Evolutionary conservation across 2,888 invertebrate species (phyloP), one percentile per base, ranked within the genome.

Genomic region (Cephus spinipes): DNA sequence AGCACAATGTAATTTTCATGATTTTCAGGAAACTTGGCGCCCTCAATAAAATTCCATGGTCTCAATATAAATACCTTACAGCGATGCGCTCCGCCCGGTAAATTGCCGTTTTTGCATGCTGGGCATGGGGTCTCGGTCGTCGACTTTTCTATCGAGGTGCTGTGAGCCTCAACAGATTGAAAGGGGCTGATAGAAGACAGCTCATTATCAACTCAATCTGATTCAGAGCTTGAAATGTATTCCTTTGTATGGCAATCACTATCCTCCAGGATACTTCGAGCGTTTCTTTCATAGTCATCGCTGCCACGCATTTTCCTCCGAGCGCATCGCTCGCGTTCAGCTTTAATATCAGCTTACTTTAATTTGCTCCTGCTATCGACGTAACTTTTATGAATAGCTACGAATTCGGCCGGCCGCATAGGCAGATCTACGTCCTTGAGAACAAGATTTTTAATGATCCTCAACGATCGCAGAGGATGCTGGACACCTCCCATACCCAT

Each of bases 401-500:
- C 33, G 33, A 33, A 33, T 33, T 33, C 33, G 76, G 77, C 55
- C 30, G 55, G 33, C 75, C 36, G 23, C 76, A 79, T 4, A 55
- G 55, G n/a, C 76, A 34, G 55, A 12, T 73, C 31, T 40, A 36
- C 34, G 12, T 73, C 78, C 69, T 78, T 73, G 1, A 76, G 73
- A 12, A 78, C 15, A 33, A 76, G 78, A 69, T 78, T 78, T 76
- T 78, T 73, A 23, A 78, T 76, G 12, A 73, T 69, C 1, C 78
- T 79, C 77, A 9, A 74, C 79, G 69, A 68, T 36, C 15, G 79
- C 79, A 74, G 55, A 71, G 23, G 79, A 79, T 31, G 76, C 69
- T 12, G 79, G 74, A 73, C 76, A 76, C 40, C 77, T 69, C 9
- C 79, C 79, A 55, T 74, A 77, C 23, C 79, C 79, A 68, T 74